These are phyloP conservation scores for Eupithecia pulchellata DNA, from an alignment of 2,888 invertebrate genomes.

Conservation along the genomic window DNA sequence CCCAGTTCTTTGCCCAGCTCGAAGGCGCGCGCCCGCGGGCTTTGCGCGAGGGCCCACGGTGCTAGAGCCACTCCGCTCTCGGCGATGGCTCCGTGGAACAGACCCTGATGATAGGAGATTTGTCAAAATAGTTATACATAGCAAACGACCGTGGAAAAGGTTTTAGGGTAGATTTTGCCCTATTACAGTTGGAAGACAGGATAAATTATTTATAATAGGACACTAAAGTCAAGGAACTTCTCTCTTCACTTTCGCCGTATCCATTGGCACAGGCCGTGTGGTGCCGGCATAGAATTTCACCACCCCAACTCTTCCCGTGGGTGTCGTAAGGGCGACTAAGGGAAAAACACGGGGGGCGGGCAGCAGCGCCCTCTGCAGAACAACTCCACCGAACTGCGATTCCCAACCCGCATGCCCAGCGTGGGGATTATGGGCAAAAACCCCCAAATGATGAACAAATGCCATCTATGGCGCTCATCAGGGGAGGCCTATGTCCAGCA, in stretches of 20 bases:
- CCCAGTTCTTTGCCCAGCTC: slow-evolving; percentile 85
- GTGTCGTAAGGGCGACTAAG: no score
- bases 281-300: no score
- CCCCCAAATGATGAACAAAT: no score
- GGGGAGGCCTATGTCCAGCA: no score
- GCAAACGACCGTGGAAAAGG: background rate
- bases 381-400: no score
- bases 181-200: background rate
- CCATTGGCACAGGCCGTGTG: no score
- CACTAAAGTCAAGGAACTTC: background rate
- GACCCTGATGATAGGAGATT: slow-evolving; percentile 62
- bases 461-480: no score
- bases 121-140: background rate
- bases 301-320: no score
- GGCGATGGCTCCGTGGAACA: slow-evolving; percentile 87
- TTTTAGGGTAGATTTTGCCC: background rate
- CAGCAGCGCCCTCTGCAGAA: no score
- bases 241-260: background rate
- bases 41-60: slow-evolving; percentile 86
- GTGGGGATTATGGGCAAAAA: no score
- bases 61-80: slow-evolving; percentile 87
- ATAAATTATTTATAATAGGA: background rate
- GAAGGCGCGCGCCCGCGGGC: slow-evolving; percentile 81
- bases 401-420: no score
- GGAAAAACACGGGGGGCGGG: no score